Percentiles rank a stretch among this genome's conserved stretches.
Evolutionary conservation across 2,888 invertebrate species (phyloP).

Genomic region (Physocephala rufipes): DNA sequence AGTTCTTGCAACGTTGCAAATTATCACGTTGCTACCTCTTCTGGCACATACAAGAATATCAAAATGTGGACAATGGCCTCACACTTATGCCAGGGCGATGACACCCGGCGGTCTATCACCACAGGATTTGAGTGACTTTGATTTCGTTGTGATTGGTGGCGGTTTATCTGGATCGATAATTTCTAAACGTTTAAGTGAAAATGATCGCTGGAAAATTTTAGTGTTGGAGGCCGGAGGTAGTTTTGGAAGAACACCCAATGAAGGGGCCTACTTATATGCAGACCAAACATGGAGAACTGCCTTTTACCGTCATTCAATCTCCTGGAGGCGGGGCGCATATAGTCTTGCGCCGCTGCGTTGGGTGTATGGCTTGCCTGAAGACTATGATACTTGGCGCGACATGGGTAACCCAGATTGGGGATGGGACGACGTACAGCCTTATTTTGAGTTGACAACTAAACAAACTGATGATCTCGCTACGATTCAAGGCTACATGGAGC

Average conservation of each 20-base stretch:
- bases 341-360: constrained; percentile 76
- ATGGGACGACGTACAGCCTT: constrained; percentile 78
- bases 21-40: too few relatives aligned
- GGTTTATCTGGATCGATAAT: constrained; percentile 65
- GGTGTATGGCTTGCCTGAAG: constrained; percentile 71
- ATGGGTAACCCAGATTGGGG: constrained; percentile 74
- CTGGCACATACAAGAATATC: too few relatives aligned
- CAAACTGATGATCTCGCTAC: constrained; percentile 46
- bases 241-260: constrained; percentile 40
- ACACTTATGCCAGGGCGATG: constrained; percentile 23
- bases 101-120: constrained; percentile 31
- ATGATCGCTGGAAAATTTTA: constrained; percentile 53
- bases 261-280: constrained; percentile 37
- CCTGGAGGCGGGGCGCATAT: constrained; percentile 71
- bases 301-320: constrained; percentile 59
- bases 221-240: constrained; percentile 67
- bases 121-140: constrained; percentile 57
- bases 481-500: constrained; percentile 61
- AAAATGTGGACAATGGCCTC: too few relatives aligned
- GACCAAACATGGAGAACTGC: constrained; percentile 52
- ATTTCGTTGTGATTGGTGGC: constrained; percentile 69
- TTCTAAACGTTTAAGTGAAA: constrained; percentile 52
- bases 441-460: constrained; percentile 78
- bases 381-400: constrained; percentile 73
- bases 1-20: too few relatives aligned